Conservation (phyloP, 2,113 vertebrate genomes). For the Phyllostomus hastatus region DNA sequence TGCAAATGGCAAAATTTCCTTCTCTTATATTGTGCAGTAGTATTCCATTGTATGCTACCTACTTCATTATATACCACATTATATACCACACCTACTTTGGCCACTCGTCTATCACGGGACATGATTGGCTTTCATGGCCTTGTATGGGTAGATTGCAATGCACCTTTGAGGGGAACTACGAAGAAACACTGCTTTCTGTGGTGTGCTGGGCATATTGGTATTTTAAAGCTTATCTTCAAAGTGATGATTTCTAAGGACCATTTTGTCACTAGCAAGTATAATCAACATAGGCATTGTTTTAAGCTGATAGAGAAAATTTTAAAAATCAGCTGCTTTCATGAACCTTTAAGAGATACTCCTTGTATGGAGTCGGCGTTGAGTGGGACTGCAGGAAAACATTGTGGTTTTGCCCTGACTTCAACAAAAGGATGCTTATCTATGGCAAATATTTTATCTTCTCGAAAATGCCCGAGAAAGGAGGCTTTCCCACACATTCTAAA, state of each 20-base stretch:
- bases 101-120: not conserved
- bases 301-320: not conserved
- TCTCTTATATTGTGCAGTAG: not conserved
- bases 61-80: not conserved
- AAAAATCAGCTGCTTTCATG: not conserved
- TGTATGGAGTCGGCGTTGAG: not conserved
- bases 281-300: not conserved
- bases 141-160: accelerated
- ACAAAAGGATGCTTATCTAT: not conserved
- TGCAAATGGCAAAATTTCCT: not conserved
- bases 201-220: not conserved
- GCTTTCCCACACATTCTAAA: not conserved
- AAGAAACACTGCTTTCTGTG: not conserved
- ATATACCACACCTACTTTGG: not conserved
- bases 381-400: not conserved
- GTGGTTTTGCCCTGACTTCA: not conserved
- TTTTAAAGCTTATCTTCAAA: not conserved
- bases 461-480: not conserved
- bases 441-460: not conserved
- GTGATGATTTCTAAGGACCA: not conserved
- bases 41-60: not conserved
- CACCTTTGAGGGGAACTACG: not conserved
- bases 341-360: not conserved
- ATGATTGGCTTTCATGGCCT: not conserved
- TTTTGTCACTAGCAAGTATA: not conserved